A percentile compares a stretch with the other conserved stretches of the same genome.
Evolutionary conservation across 1,140 invertebrate species (phyloP).

Genomic region (Cherax quadricarinatus): DNA sequence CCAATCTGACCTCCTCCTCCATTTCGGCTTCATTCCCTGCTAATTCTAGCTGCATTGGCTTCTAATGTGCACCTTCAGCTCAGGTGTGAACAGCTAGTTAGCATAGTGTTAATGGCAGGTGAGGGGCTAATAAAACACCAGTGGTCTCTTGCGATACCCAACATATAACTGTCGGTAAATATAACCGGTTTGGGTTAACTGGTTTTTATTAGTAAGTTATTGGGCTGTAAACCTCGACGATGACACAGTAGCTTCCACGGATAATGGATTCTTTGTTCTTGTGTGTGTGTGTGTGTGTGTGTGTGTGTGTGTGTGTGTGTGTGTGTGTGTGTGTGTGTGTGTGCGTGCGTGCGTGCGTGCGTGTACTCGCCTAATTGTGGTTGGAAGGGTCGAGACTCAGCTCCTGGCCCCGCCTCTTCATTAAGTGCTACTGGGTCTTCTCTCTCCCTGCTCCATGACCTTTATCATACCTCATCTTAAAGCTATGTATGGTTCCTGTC

Average conservation of each 20-base stretch:
- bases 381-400: too few relatives aligned
- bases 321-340: conserved; percentile 1
- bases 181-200: neutral
- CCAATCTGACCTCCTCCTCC: conserved; percentile 3
- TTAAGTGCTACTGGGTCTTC: too few relatives aligned
- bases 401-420: too few relatives aligned
- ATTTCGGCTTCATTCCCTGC: neutral
- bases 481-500: too few relatives aligned
- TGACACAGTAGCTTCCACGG: neutral
- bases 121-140: neutral
- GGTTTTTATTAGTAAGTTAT: neutral
- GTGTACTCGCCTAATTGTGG: neutral
- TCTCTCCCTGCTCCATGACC: too few relatives aligned
- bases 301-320: neutral
- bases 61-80: neutral
- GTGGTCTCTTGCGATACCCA: neutral
- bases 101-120: neutral
- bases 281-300: neutral
- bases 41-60: neutral
- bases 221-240: neutral
- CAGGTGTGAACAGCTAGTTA: neutral
- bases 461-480: too few relatives aligned
- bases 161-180: neutral
- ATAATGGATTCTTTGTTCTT: too few relatives aligned
- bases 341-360: neutral